Base-by-base conservation (phyloP, 2,888 invertebrate genomes). In the Nephrotoma guestfalica region DNA sequence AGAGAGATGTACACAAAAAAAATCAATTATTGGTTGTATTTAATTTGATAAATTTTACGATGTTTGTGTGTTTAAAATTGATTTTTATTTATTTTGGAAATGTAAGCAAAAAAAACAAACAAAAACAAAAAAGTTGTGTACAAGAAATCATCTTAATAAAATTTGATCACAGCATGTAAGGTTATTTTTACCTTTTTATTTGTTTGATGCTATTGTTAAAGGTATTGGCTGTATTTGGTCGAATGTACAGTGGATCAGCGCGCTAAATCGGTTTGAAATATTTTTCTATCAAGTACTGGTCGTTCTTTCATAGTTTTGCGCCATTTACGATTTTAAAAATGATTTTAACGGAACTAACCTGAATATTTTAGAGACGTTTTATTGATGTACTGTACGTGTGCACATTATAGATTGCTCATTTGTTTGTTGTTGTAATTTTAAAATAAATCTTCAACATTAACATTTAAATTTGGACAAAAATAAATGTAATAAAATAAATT, bases 381-480 rank as follows among this genome's bases (percentile, higher is more conserved):
- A 71, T 71, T 71, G 6, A 30, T 30, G 9, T 6, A 71, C 71
- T 71, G 9, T 71, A 71, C 30, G 5, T 9, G 30, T 30, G 15
- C 51, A 51, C 15, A 51, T 71, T 30, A 71, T 71, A 71, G 18
- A 71, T 71, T 18, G 30, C 71, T 71, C 71, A 71, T 71, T 71
- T 71, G 30, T 18, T 30, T 71, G 71, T 71, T 71, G 18, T 71
- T 71, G 71, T 30, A 71, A 71, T 71, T 71, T 71, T 84, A 84
- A 84, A 84, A 84, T 84, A 84, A 84, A 84, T 84, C 84, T 42
- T 84, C 41, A 84, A 84, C 42, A 84, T 84, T 84, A 84, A 84
- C 84, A 84, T 84, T 84, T 84, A 84, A 84, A 84, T 84, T 84
- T 84, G 84, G 84, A 84, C 84, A 84, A 84, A 84, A 84, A 41